Base-by-base conservation (phyloP, 2,888 invertebrate genomes). In the Loripinus fragilis region DNA sequence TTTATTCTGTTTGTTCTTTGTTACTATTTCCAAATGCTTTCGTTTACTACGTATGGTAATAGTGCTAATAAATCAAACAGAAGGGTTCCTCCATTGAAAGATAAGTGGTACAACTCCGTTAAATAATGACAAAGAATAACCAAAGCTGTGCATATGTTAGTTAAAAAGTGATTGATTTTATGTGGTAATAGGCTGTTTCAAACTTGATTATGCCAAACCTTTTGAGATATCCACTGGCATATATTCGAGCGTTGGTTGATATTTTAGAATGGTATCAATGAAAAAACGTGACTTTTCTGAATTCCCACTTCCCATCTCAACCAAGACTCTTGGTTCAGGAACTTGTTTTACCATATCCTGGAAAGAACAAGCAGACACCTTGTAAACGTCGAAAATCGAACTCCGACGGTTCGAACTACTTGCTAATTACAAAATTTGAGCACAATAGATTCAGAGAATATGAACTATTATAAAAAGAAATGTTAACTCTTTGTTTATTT, bases 261-360 rank as follows among this genome's bases (percentile, higher is more conserved):
- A 66, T 33, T 74, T n/a, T 33, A 85, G 45, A 3, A 85, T 38
- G 45, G 78, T 68, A 69, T 85, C 80, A 20, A 85, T 78, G 66
- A 85, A 78, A 17, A 67, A 67, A 12, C 85, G 69, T 10, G 81
- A 74, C 48, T 85, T 85, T 67, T 78, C 74, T 0, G 81, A 82
- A 65, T 85, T 85, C 3, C 81, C 81, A 60, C 85, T 85, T 15
- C 85, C 85, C 81, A 85, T 81, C 48, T 85, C 85, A 0, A 85
- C 78, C 3, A 85, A 68, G 17, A 71, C 65, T 69, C 74, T 74
- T 55, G 74, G 74, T 12, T 50, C 20, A 15, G 65, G 33, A 15
- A 80, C 69, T 28, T 76, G 55, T 20, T 60, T 28, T 2, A 85
- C 73, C 15, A 85, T 76, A 15, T 80, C 85, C 85, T 85, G 52